Evolutionary conservation across 64 coral and sea anemone species (phyloP), one percentile per base, ranked within the genome.

Genomic region (Acropora tenuis): DNA sequence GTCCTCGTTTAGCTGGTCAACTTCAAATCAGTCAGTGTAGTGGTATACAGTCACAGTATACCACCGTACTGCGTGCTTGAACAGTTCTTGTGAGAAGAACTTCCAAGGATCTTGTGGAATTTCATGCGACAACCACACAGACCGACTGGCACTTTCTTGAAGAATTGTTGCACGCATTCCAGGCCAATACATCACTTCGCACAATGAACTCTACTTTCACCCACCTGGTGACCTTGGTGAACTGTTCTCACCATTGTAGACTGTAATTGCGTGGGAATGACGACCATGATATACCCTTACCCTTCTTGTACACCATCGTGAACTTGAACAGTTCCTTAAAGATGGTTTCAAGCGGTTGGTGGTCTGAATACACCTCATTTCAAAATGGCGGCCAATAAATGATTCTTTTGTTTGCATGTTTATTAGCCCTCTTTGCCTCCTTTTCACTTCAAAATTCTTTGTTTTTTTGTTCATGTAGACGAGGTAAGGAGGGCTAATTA

Each of bases 121-220:
- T 48, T 92, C 90, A 86, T 86, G 73, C 86, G 90, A 86, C 47
- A 92, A 86, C 81, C 83, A 86, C 75, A 87, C 60, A 87, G 53
- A 79, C 45, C 82, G 87, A 4, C 79, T 92, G 4, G 74, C 75
- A 87, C 83, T 79, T 69, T 49, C 67, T 74, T 87, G 83, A n/a
- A 87, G 55, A 71, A 87, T 87, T 79, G 91, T 83, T 63, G 82
- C 30, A 30, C 30, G 30, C 30, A 30, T 30, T 30, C 30, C 30
- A 30, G 30, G 30, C 30, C 30, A 30, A 30, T 30, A 30, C 30
- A 30, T 30, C 30, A 30, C 30, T 30, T 30, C 30, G 30, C 30
- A 30, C 30, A 30, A 30, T 30, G 30, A 30, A 30, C 30, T 30
- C 30, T 30, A 30, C 30, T 30, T 30, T 30, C 30, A 30, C 30